phyloP scores from a whole-genome alignment of 2,888 invertebrate genomes.

The Tyria jacobaeae region DNA sequence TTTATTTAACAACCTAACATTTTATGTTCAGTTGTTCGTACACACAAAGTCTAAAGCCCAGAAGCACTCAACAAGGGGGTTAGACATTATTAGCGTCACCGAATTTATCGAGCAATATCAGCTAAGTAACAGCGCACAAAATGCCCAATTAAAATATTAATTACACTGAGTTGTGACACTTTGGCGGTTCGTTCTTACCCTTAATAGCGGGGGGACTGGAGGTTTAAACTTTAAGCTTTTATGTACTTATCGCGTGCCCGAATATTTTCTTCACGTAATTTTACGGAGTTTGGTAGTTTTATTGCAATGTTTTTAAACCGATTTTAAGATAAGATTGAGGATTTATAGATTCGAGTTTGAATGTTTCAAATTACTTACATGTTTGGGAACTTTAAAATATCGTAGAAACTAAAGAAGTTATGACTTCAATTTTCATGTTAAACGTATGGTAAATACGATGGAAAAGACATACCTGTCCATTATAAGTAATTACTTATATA shows the following conservation, averaged over 20 bases:
- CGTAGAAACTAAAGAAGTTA: background rate
- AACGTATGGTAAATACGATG: background rate
- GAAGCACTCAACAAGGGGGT: conserved; percentile 61
- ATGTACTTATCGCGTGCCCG: conserved; percentile 52
- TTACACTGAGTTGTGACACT: conserved; percentile 82
- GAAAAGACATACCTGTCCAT: background rate
- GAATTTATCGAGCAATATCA: conserved; percentile 84
- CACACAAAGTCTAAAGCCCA: conserved; percentile 61
- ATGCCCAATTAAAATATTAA: conserved; percentile 87
- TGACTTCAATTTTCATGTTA: background rate
- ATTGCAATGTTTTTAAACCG: conserved; percentile 18
- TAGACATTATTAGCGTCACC: conserved; percentile 75
- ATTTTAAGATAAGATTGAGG: conserved; percentile 7
- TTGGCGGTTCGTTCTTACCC: conserved; percentile 67
- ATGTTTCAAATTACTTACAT: background rate
- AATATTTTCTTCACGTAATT: conserved; percentile 47
- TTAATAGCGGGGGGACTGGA: conserved; percentile 60
- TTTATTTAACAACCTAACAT: background rate
- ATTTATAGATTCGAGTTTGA: conserved; percentile 1
- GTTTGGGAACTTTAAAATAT: background rate
- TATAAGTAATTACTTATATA: no score
- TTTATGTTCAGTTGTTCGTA: conserved; percentile 15
- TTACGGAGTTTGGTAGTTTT: conserved; percentile 22
- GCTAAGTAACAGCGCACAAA: conserved; percentile 82
- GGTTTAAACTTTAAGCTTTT: conserved; percentile 55